phyloP scores from a whole-genome alignment of 2,113 vertebrate genomes.

The Caracal caracal region DNA sequence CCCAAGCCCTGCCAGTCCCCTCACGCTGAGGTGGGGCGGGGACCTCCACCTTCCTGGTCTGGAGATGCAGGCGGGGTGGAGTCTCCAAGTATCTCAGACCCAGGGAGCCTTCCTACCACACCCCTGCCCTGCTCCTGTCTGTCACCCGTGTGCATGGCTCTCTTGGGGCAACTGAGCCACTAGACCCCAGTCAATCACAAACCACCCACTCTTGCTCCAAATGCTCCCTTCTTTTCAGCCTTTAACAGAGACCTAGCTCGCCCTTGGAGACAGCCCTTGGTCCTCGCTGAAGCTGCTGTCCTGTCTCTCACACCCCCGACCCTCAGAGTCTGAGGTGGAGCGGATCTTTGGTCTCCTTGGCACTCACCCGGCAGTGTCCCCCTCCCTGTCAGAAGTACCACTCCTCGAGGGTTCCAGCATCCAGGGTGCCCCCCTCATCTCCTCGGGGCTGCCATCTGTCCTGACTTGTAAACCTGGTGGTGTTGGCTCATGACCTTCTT shows the following conservation, averaged over 20 bases:
- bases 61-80: background rate
- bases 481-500: background rate
- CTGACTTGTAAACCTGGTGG: background rate
- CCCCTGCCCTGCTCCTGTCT: too few relatives aligned
- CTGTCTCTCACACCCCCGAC: background rate
- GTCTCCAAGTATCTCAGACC: background rate
- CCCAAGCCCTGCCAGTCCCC: background rate
- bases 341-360: background rate
- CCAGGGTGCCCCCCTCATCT: too few relatives aligned
- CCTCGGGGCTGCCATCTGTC: background rate
- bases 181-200: background rate
- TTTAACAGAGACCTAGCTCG: background rate
- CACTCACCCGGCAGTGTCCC: background rate
- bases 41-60: background rate
- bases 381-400: background rate
- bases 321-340: background rate
- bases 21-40: background rate
- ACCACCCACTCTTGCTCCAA: background rate
- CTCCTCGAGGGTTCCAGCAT: background rate
- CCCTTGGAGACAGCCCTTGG: accelerated
- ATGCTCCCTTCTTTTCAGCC: background rate
- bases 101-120: background rate
- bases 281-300: background rate
- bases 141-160: background rate
- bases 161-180: background rate